Conservation (phyloP, 2,113 vertebrate species). For the Istiophorus platypterus region DNA sequence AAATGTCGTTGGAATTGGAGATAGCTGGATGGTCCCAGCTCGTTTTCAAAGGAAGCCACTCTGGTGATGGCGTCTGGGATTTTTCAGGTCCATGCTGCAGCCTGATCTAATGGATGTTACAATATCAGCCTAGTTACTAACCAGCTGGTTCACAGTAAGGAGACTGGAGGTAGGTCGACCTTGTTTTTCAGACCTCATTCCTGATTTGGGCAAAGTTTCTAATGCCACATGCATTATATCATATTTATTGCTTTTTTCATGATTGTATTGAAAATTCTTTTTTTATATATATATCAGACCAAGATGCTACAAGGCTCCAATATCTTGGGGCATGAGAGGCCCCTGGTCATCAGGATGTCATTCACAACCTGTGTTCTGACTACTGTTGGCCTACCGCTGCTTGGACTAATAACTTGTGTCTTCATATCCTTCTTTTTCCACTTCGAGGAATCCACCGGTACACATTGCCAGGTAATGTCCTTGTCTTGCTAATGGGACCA, state of each 20-base stretch:
- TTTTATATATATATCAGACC: conserved; percentile 33
- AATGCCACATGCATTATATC: neutral
- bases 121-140: neutral
- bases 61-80: neutral
- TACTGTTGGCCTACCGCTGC: conserved; percentile 73
- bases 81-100: neutral
- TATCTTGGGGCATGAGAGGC: conserved; percentile 67
- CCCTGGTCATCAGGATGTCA: conserved; percentile 70
- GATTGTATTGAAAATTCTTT: neutral
- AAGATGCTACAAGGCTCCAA: conserved; percentile 72
- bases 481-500: neutral
- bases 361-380: conserved; percentile 64
- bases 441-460: conserved; percentile 78
- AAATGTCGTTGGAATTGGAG: neutral
- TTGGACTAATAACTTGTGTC: conserved; percentile 75
- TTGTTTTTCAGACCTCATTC: neutral
- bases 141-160: neutral
- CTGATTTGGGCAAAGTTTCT: neutral
- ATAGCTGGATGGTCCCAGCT: conserved; percentile 1
- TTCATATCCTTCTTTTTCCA: conserved; percentile 76
- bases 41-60: neutral
- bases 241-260: neutral
- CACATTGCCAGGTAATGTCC: conserved; percentile 75
- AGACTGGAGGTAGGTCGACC: conserved; percentile 43
- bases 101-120: conserved; percentile 4